A percentile compares a stretch with the other conserved stretches of the same genome.
Evolutionary conservation across 64 coral and sea anemone genomes (phyloP).

Genomic region (Cladopsammia gracilis): DNA sequence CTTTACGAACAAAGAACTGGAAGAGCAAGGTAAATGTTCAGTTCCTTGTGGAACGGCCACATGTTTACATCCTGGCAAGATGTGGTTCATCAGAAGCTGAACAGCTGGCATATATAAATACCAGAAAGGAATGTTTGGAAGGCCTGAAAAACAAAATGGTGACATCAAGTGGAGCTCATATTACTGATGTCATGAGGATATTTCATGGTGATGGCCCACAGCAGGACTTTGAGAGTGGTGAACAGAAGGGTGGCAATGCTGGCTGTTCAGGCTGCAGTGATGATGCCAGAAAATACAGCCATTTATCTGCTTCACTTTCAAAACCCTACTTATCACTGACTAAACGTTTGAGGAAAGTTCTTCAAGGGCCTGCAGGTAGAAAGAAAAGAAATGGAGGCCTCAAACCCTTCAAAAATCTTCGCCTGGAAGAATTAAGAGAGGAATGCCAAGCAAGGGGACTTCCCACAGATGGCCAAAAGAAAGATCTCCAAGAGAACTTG

Average conservation of each 20-base stretch:
- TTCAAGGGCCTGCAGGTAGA: constrained; percentile 54
- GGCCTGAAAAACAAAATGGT: no score
- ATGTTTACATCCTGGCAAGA: constrained; percentile 80
- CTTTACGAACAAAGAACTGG: constrained; percentile 70
- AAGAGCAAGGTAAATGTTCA: constrained; percentile 77
- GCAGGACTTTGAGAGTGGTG: constrained; percentile 46
- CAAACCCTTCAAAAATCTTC: no score
- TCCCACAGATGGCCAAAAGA: no score
- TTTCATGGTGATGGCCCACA: no score
- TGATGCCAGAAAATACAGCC: constrained; percentile 69
- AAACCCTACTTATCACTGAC: constrained; percentile 54
- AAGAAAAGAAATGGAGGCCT: no score
- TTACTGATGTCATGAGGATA: constrained; percentile 61
- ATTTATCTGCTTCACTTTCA: constrained; percentile 55
- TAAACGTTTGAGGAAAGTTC: constrained; percentile 60
- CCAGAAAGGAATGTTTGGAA: no score
- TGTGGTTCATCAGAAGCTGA: constrained; percentile 82
- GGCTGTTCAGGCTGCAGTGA: constrained; percentile 69
- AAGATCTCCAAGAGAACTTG: no score
- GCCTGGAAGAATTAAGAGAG: no score
- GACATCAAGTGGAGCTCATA: constrained; percentile 50
- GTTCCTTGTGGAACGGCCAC: constrained; percentile 57
- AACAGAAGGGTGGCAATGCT: constrained; percentile 64
- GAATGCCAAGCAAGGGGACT: no score
- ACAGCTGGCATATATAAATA: constrained; percentile 68